A percentile compares a stretch with the other conserved stretches of the same genome.
phyloP scores from a whole-genome alignment of 2,888 invertebrate species.

The Toxonevra muliebris region DNA sequence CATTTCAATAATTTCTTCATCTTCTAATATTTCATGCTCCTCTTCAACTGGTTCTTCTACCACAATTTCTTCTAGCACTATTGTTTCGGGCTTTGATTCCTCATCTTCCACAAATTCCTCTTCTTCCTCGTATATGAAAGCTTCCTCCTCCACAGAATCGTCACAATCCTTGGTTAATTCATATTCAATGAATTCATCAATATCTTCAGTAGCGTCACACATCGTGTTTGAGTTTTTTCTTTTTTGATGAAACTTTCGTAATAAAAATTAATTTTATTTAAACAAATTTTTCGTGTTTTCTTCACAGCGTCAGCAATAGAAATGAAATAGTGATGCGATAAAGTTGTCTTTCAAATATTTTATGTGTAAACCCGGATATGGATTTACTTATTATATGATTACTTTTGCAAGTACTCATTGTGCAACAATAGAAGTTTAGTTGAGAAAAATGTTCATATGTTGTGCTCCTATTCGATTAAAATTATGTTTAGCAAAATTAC shows the following conservation, averaged over 20 bases:
- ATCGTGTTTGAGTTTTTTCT: constrained; percentile 29
- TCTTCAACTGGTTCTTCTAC: constrained; percentile 29
- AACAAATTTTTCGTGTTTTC: constrained; percentile 15
- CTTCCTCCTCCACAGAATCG: constrained; percentile 23
- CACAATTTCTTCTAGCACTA: constrained; percentile 28
- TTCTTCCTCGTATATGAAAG: constrained; percentile 34
- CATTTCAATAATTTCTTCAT: constrained; percentile 21
- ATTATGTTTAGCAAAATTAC: no score
- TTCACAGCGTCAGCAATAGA: constrained; percentile 18
- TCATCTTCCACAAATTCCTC: constrained; percentile 42
- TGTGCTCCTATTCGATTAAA: no score
- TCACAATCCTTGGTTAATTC: constrained; percentile 43
- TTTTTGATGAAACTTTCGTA: constrained; percentile 15
- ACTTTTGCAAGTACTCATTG: no score
- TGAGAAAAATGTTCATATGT: no score
- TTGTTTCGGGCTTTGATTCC: constrained; percentile 29
- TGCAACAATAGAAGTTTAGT: no score
- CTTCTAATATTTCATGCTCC: constrained; percentile 11
- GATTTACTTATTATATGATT: no score
- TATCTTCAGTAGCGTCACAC: constrained; percentile 43
- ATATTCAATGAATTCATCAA: constrained; percentile 57
- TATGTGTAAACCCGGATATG: no score
- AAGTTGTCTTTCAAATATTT: no score
- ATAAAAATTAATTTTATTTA: constrained; percentile 18
- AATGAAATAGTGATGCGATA: constrained; percentile 15